Base-by-base conservation (phyloP, 2,797 vertebrate species). In the Phoxinus dragarum region DNA sequence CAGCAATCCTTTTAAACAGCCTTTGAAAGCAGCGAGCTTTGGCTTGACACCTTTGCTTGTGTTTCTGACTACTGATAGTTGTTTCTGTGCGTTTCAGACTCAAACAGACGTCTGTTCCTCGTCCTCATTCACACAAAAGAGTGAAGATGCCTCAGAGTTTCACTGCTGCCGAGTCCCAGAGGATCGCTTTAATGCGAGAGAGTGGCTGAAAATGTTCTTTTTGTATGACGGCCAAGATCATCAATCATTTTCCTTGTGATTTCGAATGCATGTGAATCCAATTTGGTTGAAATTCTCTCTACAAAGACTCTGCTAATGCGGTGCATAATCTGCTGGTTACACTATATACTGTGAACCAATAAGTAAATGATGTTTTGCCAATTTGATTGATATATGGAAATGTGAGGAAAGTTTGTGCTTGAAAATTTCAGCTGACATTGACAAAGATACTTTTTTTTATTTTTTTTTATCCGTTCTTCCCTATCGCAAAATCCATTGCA, bases 171-270 rank as follows among this genome's bases (percentile, higher is more conserved):
- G 54, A 77, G 54, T 81, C 77, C 79, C 86, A 8, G 59, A 87
- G 84, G 84, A 82, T 67, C 42, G 42, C 80, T 86, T 86, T 90
- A 47, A 88, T 86, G 76, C 73, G 69, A 49, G 23, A 84, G 84
- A 80, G 56, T 80, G 81, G 74, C 81, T 77, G 78, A 85, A 87
- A 86, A 89, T 73, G 54, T 79, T 88, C 82, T 80, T 82, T 80
- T 76, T 86, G 86, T 88, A 84, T 34, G 64, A 66, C 36, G 9
- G 85, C 88, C 86, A 88, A 89, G 81, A 82, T 86, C 88, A 89
- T 90, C 88, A 84, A 90, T 91, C 85, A 91, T 91, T 84, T 87
- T 75, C 54, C 86, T 73, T 49, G 69, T 87, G 88, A 91, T 88
- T 88, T 85, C 78, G 40, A 75, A 86, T 71, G 74, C 85, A 88